phyloP scores from a whole-genome alignment of 2,113 vertebrate genomes.

The Notothenia rossii region DNA sequence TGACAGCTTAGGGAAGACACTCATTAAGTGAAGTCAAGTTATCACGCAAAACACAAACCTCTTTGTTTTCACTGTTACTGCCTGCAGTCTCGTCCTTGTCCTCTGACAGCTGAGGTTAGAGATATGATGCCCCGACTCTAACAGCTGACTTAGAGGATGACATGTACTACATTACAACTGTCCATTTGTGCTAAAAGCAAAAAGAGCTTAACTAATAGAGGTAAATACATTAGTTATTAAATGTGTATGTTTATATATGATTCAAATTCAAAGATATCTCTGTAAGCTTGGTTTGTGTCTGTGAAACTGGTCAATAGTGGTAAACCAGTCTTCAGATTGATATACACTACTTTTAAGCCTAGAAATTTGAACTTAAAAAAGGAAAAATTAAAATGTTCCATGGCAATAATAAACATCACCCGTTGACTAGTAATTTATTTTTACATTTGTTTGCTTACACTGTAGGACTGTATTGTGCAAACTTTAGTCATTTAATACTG shows the following conservation, averaged over 20 bases:
- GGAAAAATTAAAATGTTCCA: not conserved
- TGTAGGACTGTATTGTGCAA: too few species aligned
- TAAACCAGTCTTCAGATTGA: not conserved
- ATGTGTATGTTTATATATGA: not conserved
- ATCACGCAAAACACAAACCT: conserved; percentile 70
- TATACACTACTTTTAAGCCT: not conserved
- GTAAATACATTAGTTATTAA: not conserved
- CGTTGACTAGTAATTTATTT: too few species aligned
- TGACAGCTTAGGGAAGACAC: conserved; percentile 50
- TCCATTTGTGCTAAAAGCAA: conserved; percentile 31
- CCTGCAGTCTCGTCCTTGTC: conserved; percentile 33
- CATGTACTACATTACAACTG: conserved; percentile 15
- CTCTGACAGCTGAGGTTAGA: conserved; percentile 60
- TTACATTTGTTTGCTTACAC: not conserved
- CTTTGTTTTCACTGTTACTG: conserved; percentile 38
- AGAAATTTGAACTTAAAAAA: not conserved
- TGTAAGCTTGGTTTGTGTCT: not conserved
- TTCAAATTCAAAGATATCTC: not conserved
- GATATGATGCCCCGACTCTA: conserved; percentile 36
- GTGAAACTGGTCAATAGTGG: not conserved
- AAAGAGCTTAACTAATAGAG: not conserved
- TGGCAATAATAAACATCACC: not conserved
- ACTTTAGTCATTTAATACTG: not conserved
- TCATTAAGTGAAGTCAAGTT: conserved; percentile 66
- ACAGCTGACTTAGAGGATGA: conserved; percentile 52